Evolutionary conservation across 2,888 invertebrate genomes (phyloP), one percentile per base, ranked within the genome.

Genomic region (Tridacna gigas): DNA sequence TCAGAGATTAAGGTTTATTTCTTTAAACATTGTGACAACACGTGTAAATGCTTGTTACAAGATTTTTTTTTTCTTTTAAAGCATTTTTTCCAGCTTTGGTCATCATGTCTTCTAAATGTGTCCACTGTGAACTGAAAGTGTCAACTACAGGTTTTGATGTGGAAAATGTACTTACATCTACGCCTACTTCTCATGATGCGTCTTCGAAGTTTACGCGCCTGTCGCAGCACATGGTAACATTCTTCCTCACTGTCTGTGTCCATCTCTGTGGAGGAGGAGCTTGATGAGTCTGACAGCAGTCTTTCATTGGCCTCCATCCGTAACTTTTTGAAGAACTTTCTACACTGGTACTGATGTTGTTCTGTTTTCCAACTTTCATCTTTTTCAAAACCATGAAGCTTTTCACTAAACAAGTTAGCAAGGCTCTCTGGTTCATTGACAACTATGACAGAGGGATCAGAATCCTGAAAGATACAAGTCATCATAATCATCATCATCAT

Each of bases 401-500:
- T 88, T 61, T 90, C 90, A 71, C 88, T 90, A 65, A 90, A 86
- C 22, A 92, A 77, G 74, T 92, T 90, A 0, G 91, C 90, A 51
- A 91, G 86, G 45, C 90, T 91, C 61, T 89, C 87, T 61, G 92
- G 92, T 74, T 92, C 91, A 7, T 89, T 89, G 18, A 91, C 79
- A 51, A 92, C 92, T 51, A 92, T 91, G 47, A 92, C 92, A 26
- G 92, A 86, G 22, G 92, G 91, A 63, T 91, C 91, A 11, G 80
- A 81, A 51, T 90, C 89, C 87, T 89, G 67, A 7, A 45, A 63
- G 20, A 56, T 11, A 56, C 1, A 56, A 9, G 7, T 37, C n/a
- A n/a, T n/a, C n/a, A n/a, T n/a, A n/a, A n/a, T n/a, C n/a, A n/a
- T n/a, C n/a, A n/a, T n/a, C n/a, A n/a, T n/a, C n/a, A n/a, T n/a